Base-by-base conservation (phyloP, 1,140 invertebrate species). In the Atta colombica region DNA sequence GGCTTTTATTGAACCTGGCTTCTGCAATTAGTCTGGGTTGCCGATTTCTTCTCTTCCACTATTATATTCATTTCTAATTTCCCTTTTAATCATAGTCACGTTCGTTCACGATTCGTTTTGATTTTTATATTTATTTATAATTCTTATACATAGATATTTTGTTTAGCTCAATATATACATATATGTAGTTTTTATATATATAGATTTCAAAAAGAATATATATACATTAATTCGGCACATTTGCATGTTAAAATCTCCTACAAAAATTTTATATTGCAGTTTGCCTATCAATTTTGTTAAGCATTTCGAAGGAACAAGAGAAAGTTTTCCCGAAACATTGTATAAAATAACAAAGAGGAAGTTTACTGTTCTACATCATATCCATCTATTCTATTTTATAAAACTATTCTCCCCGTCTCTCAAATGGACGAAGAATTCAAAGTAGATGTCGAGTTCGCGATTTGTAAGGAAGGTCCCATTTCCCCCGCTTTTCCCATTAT, bases 391-490 rank as follows among this genome's bases (percentile, higher is more conserved):
- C 58, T 18, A 77, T 53, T 66, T 53, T 31, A 49, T 69, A 61
- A n/a, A 58, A 14, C 66, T 77, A 75, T 69, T 60, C 31, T 25
- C 69, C 45, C 55, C 58, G 25, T 65, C 68, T 61, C 31, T 87
- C 74, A 72, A 49, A 71, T 45, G 45, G 58, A 45, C 49, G 49
- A 86, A 86, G 80, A 78, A 82, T 69, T 82, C 35, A 53, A 71
- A 63, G 85, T 55, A 71, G 68, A 82, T 61, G 74, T 81, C 60
- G 84, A 58, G 69, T 86, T 74, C 31, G 21, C 51, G 39, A 86
- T 65, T 90, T 88, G 89, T 86, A 86, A 86, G 86, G 86, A 91
- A 90, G 81, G 89, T 84, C 77, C 84, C 87, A 87, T 81, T 81
- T 90, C 88, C 68, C 45, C 77, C 63, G 45, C 31, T 72, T 85